phyloP scores from a whole-genome alignment of 92 coral and sea anemone genomes.

The Zoanthus sociatus region DNA sequence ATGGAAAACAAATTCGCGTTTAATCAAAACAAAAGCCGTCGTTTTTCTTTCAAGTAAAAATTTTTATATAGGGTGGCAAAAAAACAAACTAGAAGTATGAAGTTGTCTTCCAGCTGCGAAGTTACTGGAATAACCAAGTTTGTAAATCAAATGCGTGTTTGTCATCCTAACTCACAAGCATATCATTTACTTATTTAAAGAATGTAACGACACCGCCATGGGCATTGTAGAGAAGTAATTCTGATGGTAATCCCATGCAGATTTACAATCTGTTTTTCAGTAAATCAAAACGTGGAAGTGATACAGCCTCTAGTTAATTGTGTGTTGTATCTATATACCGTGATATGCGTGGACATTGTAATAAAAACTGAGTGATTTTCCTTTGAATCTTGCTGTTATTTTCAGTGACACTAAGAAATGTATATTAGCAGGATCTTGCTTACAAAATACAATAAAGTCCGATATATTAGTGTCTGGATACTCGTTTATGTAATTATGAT shows the following conservation, averaged over 20 bases:
- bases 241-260: not conserved
- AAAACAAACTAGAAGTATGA: not conserved
- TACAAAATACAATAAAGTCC: no score
- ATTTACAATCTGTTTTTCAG: not conserved
- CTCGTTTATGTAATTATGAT: no score
- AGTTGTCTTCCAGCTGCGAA: not conserved
- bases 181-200: not conserved
- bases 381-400: no score
- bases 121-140: not conserved
- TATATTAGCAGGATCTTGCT: no score
- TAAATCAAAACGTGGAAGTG: not conserved
- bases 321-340: no score
- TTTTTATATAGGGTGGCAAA: conserved; percentile 3
- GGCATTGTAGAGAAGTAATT: not conserved
- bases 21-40: not conserved
- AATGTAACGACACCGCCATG: not conserved
- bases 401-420: no score
- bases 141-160: not conserved
- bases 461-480: no score
- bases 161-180: not conserved
- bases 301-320: no score
- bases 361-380: no score
- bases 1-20: not conserved
- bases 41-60: not conserved
- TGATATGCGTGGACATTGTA: no score